Evolutionary conservation across 2,113 vertebrate species (phyloP), one percentile per base, ranked within the genome.

Genomic region (Brachypodius melanocephalos): DNA sequence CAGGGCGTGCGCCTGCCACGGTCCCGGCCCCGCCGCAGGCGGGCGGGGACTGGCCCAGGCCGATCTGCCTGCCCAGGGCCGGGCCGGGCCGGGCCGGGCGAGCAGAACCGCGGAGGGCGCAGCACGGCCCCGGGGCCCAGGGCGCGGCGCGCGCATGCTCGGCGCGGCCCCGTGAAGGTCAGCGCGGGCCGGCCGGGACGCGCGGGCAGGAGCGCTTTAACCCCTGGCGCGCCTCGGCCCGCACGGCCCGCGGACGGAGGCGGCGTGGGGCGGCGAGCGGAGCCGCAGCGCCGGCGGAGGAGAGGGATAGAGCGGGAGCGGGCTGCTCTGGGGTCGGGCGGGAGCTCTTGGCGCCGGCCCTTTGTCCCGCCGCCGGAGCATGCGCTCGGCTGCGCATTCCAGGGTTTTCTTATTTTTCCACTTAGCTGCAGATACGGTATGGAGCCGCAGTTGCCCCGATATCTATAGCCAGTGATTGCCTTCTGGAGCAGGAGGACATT

Each of bases 161-260:
- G 54, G 88, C 75, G 82, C 93, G 17, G 51, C 95, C 91, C 85
- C 93, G 93, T 97, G 97, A 97, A 97, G 97, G 96, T 97, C 97
- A 97, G 97, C 85, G 31, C 76, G 97, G 96, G 96, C 97, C 94
- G 93, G 96, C 96, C 62, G 88, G 63, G 40, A 58, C 82, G 67
- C 76, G 73, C 77, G 62, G 80, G 86, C 82, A 90, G 55, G 12
- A 40, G 43, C 45, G 63, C 73, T 36, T 97, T 98, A 97, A 97
- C 97, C 86, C 97, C 65, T 97, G 94, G 94, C 62, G 90, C 17
- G 34, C 85, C 78, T 6, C 25, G 5, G 4, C 14, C 24, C 8
- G 58, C 57, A 8, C 43, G 62, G 51, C 32, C 43, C 42, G 29
- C 9, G 61, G 5, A 22, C 22, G 8, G 32, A 8, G 48, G 25